Evolutionary conservation across 2,797 vertebrate species (phyloP), one percentile per base, ranked within the genome.

Genomic region (Meda fulgida): DNA sequence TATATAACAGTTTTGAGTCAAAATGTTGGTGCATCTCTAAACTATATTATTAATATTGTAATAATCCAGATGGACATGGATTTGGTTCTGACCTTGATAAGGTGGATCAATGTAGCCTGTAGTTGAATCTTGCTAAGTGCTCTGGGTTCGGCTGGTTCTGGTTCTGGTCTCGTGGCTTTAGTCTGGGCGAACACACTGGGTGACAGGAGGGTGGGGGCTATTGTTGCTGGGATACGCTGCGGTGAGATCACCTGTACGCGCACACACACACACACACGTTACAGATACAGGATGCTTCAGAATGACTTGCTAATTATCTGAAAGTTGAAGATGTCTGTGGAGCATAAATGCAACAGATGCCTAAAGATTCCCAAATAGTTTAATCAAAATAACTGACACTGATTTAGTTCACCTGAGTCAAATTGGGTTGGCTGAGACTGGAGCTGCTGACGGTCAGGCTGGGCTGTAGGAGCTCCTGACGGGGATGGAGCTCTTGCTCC

Each of bases 181-280:
- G 93, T 76, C 86, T 97, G 97, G 38, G 91, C 88, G 90, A 98
- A 99, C 79, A 97, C 94, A 90, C 96, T 96, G 1, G 98, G 97
- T 18, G 97, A 97, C 91, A 97, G 94, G 83, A 97, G 88, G 0
- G 93, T 92, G 7, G 96, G 95, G 67, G 94, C 92, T 70, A 92
- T 92, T 0, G 96, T 93, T 78, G 96, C 95, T 4, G 96, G 95
- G 83, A 96, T 93, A 29, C 87, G 88, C 84, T 95, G 96, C 1
- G 96, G 96, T 6, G 96, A 96, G 58, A 96, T 93, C 10, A 95
- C 96, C 97, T 98, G 93, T 11, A 46, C 48, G 7, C 7, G 46
- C 1, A 48, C 40, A 63, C 18, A 48, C 29, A 72, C 18, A 38
- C 5, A 55, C 1, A 40, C 7, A 60, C 14, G 13, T 78, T 78